Conservation (phyloP, 1,140 invertebrate species). For the Drosophila truncata region DNA sequence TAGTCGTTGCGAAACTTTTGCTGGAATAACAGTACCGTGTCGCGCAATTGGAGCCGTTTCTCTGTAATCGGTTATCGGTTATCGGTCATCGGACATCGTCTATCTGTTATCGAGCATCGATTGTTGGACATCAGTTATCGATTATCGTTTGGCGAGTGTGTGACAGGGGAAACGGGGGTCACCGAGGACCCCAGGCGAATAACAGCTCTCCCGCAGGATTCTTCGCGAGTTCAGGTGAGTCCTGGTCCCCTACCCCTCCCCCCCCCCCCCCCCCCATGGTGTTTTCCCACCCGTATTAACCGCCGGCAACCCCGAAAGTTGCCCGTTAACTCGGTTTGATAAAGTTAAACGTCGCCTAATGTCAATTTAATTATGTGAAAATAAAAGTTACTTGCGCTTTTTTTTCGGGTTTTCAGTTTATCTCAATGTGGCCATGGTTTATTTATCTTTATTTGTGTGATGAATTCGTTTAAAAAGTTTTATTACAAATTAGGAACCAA, state of each 20-base stretch:
- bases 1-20: conserved; percentile 82
- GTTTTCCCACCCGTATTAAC: neutral
- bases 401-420: conserved; percentile 9
- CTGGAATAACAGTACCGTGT: conserved; percentile 68
- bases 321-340: conserved; percentile 42
- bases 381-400: conserved; percentile 33
- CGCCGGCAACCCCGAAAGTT: conserved; percentile 6
- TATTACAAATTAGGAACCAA: conserved; percentile 14
- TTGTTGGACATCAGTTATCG: neutral
- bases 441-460: neutral
- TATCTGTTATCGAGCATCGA: conserved; percentile 38
- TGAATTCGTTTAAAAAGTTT: conserved; percentile 23
- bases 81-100: conserved; percentile 24
- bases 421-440: conserved; percentile 2
- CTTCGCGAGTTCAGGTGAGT: conserved; percentile 31
- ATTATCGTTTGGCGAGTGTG: neutral
- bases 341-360: conserved; percentile 69
- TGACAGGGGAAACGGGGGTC: neutral
- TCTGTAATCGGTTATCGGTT: conserved; percentile 28
- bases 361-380: conserved; percentile 76
- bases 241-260: neutral
- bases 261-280: neutral
- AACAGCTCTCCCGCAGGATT: neutral
- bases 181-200: neutral
- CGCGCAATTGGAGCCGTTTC: conserved; percentile 64